Evolutionary conservation across 2,797 vertebrate species (phyloP), one percentile per base, ranked within the genome.

Genomic region (Melanotaenia pygmaea): DNA sequence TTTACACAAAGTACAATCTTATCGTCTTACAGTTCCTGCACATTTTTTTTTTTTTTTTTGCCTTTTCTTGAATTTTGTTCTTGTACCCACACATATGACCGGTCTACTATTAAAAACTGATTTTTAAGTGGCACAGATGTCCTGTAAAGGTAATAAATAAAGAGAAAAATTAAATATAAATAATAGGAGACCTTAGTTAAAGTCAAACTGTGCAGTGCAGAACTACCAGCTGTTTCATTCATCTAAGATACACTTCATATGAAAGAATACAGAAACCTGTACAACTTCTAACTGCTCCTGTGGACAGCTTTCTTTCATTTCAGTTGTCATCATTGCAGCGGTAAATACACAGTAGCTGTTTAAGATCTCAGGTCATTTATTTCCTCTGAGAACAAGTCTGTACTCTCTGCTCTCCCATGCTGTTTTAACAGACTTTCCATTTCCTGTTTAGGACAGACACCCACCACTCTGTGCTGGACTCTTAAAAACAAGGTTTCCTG

Each of bases 401-500:
- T 32, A 56, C 81, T 87, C 81, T 83, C 73, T 84, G 72, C 80
- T 86, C 80, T 74, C 82, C 87, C 86, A 90, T 72, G 72, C 89
- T 89, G 88, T 86, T 89, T 87, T 86, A 82, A 91, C 62, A 88
- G 86, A 91, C 89, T 90, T 92, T 91, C 84, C 88, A 91, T 81
- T 93, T 94, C 91, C 91, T 91, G 88, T 82, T 72, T 56, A 84
- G 74, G 72, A 70, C 38, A 66, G 70, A 88, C 80, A 82, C 72
- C 59, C 73, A 28, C 71, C 34, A 22, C 79, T 67, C 16, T 20
- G 40, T 59, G 32, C 50, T 26, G 7, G 1, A 59, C 30, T 64
- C 59, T 67, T 70, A 37, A 58, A 76, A 32, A 37, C 24, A 77
- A 78, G 38, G n/a, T 62, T 60, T 57, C 18, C n/a, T 30, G 28